Evolutionary conservation across 2,888 invertebrate genomes (phyloP), one percentile per base, ranked within the genome.

Genomic region (Sarcophaga caerulescens): DNA sequence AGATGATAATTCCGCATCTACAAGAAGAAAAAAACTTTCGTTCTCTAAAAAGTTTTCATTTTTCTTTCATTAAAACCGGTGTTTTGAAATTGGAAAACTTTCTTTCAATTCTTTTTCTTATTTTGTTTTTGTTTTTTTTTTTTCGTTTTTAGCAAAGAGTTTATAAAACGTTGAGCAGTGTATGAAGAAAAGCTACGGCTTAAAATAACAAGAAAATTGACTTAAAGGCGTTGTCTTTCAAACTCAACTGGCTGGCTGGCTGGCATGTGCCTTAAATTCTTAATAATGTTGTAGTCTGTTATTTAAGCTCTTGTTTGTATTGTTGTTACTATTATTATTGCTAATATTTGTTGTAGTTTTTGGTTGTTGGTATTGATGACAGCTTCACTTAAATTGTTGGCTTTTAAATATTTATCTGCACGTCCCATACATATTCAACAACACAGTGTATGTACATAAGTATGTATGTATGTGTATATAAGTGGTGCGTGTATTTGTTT

Each of bases 221-320:
- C 77, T 83, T 74, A 71, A 81, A 86, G 85, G 85, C 84, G 85
- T 84, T 86, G 85, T 70, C 83, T 77, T 70, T 77, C 77, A 86
- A 83, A 81, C 60, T 77, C 4, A 73, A 77, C 71, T 70, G 78
- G 59, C 70, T 82, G 85, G 74, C 84, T 35, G 35, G 35, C 10
- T 35, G 35, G 74, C 84, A 86, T 86, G 84, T 77, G 84, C 84
- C 85, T 86, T 77, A 77, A 86, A 81, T 86, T 81, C 84, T 81
- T 85, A 84, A 86, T 86, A 86, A 84, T 84, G 84, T 86, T 86
- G 80, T 76, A 81, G 81, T 76, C 80, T 80, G 81, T 77, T 83
- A 66, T 73, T 76, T 65, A 35, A 80, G 52, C 60, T 45, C 47
- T 73, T 73, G 57, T 71, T 21, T 8, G 19, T 14, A 77, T 66